Evolutionary conservation across 2,113 vertebrate species (phyloP), one percentile per base, ranked within the genome.

Genomic region (Peromyscus polionotus): DNA sequence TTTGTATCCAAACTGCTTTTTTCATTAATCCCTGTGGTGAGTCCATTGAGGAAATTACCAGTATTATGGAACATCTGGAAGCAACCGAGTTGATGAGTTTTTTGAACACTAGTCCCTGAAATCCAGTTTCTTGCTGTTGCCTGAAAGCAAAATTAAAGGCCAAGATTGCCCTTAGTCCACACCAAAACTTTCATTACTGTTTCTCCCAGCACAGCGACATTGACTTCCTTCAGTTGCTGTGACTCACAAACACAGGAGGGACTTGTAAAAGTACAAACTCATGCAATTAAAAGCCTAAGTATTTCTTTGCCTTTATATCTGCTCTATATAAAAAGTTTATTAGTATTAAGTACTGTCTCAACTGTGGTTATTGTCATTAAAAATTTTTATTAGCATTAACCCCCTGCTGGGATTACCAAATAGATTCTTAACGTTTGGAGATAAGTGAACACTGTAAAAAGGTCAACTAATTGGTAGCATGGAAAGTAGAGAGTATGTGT

Each of bases 361-460:
- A 86, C 8, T 67, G 61, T 68, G 61, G 17, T 48, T 36, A 36
- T 42, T 86, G 42, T 86, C 84, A 33, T 28, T 86, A 84, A 63
- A 63, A 14, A 81, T 86, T 36, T 26, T 28, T 93, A 54, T 70
- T 81, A 91, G 57, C 70, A 76, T 83, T 96, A 96, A 36, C 20
- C 36, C 17, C 88, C 95, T 22, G 79, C 45, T 83, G 90, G 88
- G 77, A 91, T 77, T 54, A 77, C 91, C 83, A 92, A 84, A 63
- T 79, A 68, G 79, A 20, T 59, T 93, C 91, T 96, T 94, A 93
- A 88, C 83, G 87, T 73, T 81, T 42, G 70, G 31, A 95, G 57
- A 76, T 57, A 81, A 72, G 88, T 13, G 83, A 97, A 95, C 36
- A 90, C 63, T 76, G 24, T 91, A 48, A 94, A 96, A 91, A 63